phyloP scores from a whole-genome alignment of 2,888 invertebrate species.

The Nomada ferruginata region DNA sequence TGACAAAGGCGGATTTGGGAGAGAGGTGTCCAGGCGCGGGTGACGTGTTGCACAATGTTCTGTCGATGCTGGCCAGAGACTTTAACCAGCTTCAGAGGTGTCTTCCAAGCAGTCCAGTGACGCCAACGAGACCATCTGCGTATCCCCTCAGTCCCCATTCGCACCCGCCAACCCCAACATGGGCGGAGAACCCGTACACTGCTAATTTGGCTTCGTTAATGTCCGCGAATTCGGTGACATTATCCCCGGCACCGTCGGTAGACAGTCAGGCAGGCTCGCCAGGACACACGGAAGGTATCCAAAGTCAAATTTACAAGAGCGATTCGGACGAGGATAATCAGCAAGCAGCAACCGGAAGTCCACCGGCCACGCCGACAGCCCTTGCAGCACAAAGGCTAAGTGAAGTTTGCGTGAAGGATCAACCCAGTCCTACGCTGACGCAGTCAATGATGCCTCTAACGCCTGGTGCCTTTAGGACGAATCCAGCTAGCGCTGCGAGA shows the following conservation, averaged over 20 bases:
- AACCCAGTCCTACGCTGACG: conserved; percentile 81
- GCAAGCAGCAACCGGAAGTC: conserved; percentile 82
- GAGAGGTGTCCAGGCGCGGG: conserved; percentile 97
- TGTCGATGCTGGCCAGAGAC: conserved; percentile 94
- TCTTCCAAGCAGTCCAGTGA: conserved; percentile 92
- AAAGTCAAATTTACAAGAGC: conserved; percentile 78
- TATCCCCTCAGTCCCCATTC: conserved; percentile 93
- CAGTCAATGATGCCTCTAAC: conserved; percentile 82
- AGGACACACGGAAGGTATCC: conserved; percentile 88
- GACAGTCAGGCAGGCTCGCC: conserved; percentile 95
- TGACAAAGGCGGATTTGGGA: conserved; percentile 95
- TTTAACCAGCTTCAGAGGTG: conserved; percentile 91
- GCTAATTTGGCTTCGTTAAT: conserved; percentile 90
- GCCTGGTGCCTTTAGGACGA: conserved; percentile 84
- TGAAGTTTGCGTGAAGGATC: conserved; percentile 83
- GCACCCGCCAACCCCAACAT: conserved; percentile 92
- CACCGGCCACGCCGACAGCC: conserved; percentile 86
- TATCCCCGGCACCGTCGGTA: conserved; percentile 95
- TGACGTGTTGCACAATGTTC: conserved; percentile 96
- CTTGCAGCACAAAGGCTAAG: conserved; percentile 83
- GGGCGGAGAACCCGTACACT: conserved; percentile 86
- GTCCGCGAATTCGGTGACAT: conserved; percentile 93
- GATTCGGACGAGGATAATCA: conserved; percentile 92
- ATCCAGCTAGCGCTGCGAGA: conserved; percentile 84
- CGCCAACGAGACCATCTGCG: conserved; percentile 90